Conservation (phyloP, 2,113 vertebrate genomes). For the Sylvietta virens region DNA sequence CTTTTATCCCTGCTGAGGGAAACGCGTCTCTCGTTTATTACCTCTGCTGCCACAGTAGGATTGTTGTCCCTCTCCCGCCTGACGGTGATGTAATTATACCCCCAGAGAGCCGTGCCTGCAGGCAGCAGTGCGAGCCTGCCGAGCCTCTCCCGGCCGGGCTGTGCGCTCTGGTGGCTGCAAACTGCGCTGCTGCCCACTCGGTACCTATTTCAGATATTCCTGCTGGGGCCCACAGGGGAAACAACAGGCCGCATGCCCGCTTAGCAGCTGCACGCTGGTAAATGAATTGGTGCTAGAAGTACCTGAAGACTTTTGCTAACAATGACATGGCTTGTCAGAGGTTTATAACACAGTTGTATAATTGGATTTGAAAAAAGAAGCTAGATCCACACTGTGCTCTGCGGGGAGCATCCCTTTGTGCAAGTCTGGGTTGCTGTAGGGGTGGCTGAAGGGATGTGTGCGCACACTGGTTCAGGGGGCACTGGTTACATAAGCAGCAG, state of each 20-base stretch:
- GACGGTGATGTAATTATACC: not conserved
- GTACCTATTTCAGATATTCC: not conserved
- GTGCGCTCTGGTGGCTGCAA: not conserved
- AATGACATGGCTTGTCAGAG: not conserved
- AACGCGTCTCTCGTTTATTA: not conserved
- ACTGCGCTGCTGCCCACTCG: not conserved
- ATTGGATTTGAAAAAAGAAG: not conserved
- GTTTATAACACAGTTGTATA: not conserved
- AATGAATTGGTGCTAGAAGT: not conserved
- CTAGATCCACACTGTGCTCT: not conserved
- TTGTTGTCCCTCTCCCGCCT: not conserved
- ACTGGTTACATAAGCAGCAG: not conserved
- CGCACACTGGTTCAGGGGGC: not conserved
- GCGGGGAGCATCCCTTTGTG: not conserved
- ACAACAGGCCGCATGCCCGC: not conserved
- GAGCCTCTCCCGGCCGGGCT: not conserved
- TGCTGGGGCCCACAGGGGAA: not conserved
- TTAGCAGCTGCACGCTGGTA: not conserved
- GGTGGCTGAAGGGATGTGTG: accelerated
- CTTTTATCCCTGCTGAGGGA: not conserved
- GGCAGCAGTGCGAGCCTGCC: not conserved
- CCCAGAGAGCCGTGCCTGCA: not conserved
- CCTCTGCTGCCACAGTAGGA: not conserved
- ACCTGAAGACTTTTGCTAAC: not conserved
- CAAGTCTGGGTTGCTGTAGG: not conserved